Evolutionary conservation across 2,888 invertebrate species (phyloP).

Genomic region (Pyrochroa serraticornis): DNA sequence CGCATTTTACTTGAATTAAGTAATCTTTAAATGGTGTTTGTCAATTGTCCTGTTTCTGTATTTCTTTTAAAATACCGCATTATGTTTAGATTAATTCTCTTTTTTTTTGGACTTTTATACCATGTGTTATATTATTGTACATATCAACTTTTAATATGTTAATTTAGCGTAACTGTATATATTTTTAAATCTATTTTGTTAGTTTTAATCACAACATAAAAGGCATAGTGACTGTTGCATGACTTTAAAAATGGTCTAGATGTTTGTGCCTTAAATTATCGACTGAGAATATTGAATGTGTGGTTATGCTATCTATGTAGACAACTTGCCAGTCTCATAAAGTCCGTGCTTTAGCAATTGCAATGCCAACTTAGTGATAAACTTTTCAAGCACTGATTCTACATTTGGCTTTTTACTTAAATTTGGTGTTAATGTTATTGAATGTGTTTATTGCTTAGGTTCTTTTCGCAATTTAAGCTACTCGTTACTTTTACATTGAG

Average conservation of each 20-base stretch:
- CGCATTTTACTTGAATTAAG: conserved; percentile 15
- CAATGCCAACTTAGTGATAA: conserved; percentile 27
- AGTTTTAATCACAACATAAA: conserved; percentile 13
- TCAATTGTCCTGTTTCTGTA: conserved; percentile 15
- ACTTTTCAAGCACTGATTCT: conserved; percentile 10
- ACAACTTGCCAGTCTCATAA: conserved; percentile 31
- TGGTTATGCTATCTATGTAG: conserved; percentile 28
- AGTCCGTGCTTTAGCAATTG: conserved; percentile 28
- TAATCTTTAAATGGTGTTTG: conserved; percentile 18
- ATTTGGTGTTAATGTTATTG: conserved; percentile 17
- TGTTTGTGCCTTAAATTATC: conserved; percentile 38
- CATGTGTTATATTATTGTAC: conserved; percentile 25
- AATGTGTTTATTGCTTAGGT: conserved; percentile 9
- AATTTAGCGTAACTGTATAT: conserved; percentile 19
- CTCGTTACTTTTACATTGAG: too few species aligned
- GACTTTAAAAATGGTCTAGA: conserved; percentile 21
- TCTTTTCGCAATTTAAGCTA: not conserved
- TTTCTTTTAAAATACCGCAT: conserved; percentile 4
- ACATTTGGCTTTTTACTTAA: conserved; percentile 25
- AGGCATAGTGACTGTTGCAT: conserved; percentile 16
- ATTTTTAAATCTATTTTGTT: conserved; percentile 16
- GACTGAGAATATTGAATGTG: conserved; percentile 34
- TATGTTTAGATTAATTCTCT: conserved; percentile 3
- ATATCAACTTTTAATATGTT: conserved; percentile 18
- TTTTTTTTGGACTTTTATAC: conserved; percentile 14